Evolutionary conservation across 1,140 invertebrate genomes (phyloP).

Genomic region (Euwallacea fornicatus): DNA sequence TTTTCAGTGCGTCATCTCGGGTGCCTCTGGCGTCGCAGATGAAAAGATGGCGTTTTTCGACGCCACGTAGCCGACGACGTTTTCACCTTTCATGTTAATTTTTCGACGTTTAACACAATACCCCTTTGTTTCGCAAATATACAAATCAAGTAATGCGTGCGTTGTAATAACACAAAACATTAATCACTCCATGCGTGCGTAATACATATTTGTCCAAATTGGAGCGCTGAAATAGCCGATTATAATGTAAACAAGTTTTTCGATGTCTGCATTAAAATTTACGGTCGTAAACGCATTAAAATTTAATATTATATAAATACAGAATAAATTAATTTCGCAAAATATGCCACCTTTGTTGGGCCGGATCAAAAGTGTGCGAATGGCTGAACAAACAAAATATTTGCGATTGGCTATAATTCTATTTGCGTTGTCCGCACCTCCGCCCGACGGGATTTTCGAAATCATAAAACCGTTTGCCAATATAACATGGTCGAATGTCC

Average conservation of each 20-base stretch:
- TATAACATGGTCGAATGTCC: constrained; percentile 46
- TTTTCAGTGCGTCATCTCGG: constrained; percentile 53
- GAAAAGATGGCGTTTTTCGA: constrained; percentile 35
- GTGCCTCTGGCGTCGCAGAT: constrained; percentile 29
- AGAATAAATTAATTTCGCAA: constrained; percentile 45
- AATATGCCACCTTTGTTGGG: constrained; percentile 50
- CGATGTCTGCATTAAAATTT: constrained; percentile 39
- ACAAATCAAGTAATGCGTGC: background rate
- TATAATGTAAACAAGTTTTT: constrained; percentile 40
- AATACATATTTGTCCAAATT: constrained; percentile 35
- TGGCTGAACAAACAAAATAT: constrained; percentile 53
- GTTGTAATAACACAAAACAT: constrained; percentile 16
- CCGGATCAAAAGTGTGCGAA: constrained; percentile 51
- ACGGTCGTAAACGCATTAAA: constrained; percentile 39
- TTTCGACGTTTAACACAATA: background rate
- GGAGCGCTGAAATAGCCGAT: constrained; percentile 24
- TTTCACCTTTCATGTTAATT: constrained; percentile 11
- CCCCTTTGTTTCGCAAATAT: background rate
- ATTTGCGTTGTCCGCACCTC: constrained; percentile 51
- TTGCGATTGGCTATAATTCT: constrained; percentile 52
- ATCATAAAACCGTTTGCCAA: constrained; percentile 47
- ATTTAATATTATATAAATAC: constrained; percentile 40
- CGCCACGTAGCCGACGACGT: constrained; percentile 28
- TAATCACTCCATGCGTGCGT: constrained; percentile 26
- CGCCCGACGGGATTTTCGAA: constrained; percentile 41